Evolutionary conservation across 1,140 invertebrate species (phyloP), one percentile per base, ranked within the genome.

Genomic region (Stenopsyche tienmushanensis): DNA sequence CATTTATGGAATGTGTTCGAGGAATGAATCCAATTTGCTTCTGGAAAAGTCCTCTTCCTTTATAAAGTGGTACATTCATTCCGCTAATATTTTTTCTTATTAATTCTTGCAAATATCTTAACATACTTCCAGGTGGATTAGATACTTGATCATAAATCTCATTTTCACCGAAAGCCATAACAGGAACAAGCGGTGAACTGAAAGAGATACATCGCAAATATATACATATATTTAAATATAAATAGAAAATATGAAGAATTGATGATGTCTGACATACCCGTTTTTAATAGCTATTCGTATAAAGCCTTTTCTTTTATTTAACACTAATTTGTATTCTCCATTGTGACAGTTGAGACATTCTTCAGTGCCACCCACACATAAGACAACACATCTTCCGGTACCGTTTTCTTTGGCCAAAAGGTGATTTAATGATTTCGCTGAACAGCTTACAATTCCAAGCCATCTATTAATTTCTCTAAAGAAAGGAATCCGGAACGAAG

Each of bases 1-100:
- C 90, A 9, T 86, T 86, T 23, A 97, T 84, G 0, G 90, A 90
- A 66, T 79, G 83, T 25, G 94, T 83, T 39, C 85, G 83, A 0
- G 96, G 94, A 8, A 97, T 73, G 0, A 95, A 73, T 0, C 95
- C 96, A 77, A 93, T 93, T 0, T 83, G 85, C 72, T 96, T 95
- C 71, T 96, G 92, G 72, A 98, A 92, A 25, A 97, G 80, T 0
- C 95, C 94, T 64, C 94, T 78, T 1, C 96, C 95, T 26, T 89
- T 79, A 15, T 92, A 87, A 17, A 96, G 72, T 17, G 93, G 83
- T 0, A 91, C 91, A 0, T 92, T 90, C 10, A 96, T 80, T 21
- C 92, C 91, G 0, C 90, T 84, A 0, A 52, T 72, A 79, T 55
- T 72, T 85, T 84, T 24, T 88, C 89, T 0, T 93, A 72, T 9